Evolutionary conservation across 2,888 invertebrate species (phyloP).

Genomic region (Tetragnatha montana): DNA sequence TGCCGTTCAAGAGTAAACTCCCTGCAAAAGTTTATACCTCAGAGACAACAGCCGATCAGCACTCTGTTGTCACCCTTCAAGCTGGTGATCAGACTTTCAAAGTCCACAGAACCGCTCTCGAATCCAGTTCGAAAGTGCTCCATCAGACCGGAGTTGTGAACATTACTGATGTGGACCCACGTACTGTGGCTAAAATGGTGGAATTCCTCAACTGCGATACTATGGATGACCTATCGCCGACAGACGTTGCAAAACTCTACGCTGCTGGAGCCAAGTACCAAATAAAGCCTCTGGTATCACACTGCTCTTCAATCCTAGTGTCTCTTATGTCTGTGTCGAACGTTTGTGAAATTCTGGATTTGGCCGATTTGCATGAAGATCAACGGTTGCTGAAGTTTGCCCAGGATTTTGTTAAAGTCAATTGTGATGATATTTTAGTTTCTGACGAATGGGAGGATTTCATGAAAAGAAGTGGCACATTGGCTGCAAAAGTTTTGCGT

Average conservation of each 20-base stretch:
- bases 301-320: conserved; percentile 1
- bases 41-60: not conserved
- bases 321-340: not conserved
- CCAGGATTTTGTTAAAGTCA: not conserved
- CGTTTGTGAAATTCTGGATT: not conserved
- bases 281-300: not conserved
- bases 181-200: too few species aligned
- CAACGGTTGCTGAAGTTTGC: not conserved
- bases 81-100: conserved; percentile 2
- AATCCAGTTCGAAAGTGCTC: too few species aligned
- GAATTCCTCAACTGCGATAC: too few species aligned
- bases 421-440: not conserved
- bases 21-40: too few species aligned
- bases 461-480: not conserved
- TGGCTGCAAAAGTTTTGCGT: not conserved
- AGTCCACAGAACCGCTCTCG: not conserved
- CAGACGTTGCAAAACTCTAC: too few species aligned
- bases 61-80: conserved; percentile 2
- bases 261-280: too few species aligned
- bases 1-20: too few species aligned
- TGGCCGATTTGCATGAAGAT: not conserved
- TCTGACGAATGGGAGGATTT: conserved; percentile 7
- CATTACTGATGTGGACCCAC: not conserved
- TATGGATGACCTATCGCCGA: too few species aligned
- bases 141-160: not conserved